phyloP scores from a whole-genome alignment of 2,797 vertebrate genomes.

The Myioborus melanocephalus region DNA sequence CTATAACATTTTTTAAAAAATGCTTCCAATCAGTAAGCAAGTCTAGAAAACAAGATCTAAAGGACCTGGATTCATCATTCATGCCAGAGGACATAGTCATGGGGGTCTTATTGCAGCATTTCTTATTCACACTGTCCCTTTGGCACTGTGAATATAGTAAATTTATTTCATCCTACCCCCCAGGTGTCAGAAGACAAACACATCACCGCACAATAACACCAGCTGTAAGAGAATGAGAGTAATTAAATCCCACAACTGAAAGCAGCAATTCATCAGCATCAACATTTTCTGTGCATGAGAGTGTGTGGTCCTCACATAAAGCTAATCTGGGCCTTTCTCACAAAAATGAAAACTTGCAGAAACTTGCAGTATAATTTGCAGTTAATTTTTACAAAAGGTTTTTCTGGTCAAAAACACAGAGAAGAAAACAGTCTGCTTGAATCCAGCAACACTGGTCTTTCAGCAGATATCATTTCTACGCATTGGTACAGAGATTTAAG shows the following conservation, averaged over 20 bases:
- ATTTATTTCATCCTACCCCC: neutral
- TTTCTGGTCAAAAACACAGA: neutral
- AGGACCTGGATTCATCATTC: neutral
- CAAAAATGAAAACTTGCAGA: neutral
- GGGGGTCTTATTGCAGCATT: neutral
- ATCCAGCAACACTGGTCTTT: neutral
- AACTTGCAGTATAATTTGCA: neutral
- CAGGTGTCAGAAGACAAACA: constrained; percentile 34
- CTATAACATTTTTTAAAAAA: neutral
- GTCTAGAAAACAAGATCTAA: neutral
- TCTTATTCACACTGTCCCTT: constrained; percentile 21
- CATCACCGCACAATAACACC: constrained; percentile 6
- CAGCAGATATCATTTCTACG: neutral
- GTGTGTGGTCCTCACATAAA: neutral
- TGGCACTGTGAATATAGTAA: neutral
- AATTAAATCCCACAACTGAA: constrained; percentile 61
- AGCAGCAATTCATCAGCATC: constrained; percentile 39
- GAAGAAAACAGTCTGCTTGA: neutral
- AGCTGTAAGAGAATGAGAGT: constrained; percentile 10
- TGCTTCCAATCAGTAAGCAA: neutral
- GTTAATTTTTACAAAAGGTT: constrained; percentile 1
- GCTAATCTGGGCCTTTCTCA: constrained; percentile 4
- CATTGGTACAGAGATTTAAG: neutral
- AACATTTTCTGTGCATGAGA: neutral
- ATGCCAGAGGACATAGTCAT: neutral